Percentiles rank a stretch among this genome's conserved stretches.
phyloP scores from a whole-genome alignment of 1,140 invertebrate species.

The Aphidius gifuensis region DNA sequence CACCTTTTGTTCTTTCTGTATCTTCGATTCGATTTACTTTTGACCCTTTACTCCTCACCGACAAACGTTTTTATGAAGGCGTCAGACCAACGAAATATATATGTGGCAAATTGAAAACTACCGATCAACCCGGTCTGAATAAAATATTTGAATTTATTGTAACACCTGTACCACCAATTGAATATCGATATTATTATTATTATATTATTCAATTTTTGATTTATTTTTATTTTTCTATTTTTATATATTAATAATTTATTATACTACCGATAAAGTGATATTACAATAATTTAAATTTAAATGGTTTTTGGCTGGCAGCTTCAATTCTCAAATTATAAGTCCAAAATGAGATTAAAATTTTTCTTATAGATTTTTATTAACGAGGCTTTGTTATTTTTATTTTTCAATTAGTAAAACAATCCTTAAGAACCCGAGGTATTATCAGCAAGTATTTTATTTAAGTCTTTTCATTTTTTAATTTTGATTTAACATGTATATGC shows the following conservation, averaged over 20 bases:
- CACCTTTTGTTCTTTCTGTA: not conserved
- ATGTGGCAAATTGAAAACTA: conserved; percentile 55
- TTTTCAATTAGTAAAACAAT: no score
- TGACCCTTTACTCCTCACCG: conserved; percentile 25
- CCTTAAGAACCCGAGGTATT: not conserved
- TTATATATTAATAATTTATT: not conserved
- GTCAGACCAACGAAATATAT: conserved; percentile 40
- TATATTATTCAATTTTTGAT: conserved; percentile 16
- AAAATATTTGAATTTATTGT: conserved; percentile 56
- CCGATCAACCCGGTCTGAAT: conserved; percentile 53
- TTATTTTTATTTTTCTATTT: conserved; percentile 11
- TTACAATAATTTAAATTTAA: not conserved
- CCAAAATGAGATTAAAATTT: not conserved
- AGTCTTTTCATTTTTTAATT: no score
- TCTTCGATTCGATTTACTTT: not conserved
- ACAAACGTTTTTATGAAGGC: conserved; percentile 24
- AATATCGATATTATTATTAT: not conserved
- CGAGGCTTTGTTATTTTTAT: no score
- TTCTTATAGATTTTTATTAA: no score
- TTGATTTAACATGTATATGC: no score
- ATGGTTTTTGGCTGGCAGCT: not conserved
- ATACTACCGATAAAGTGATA: not conserved
- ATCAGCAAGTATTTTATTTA: no score
- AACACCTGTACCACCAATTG: conserved; percentile 44
- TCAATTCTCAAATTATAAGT: not conserved